Conservation (phyloP, 2,113 vertebrate species). For the Odontophorus gujanensis region DNA sequence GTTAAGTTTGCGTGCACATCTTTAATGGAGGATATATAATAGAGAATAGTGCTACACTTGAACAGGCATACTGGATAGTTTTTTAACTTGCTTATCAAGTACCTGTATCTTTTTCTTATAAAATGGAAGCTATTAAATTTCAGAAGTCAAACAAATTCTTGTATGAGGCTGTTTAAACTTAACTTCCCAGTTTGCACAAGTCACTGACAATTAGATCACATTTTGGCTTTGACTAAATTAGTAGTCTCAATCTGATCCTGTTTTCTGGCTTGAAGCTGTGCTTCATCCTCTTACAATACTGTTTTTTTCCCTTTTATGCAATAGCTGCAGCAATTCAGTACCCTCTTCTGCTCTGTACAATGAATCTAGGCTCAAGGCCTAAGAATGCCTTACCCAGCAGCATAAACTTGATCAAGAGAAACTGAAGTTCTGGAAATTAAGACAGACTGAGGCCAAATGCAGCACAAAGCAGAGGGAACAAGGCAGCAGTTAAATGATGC, state of each 20-base stretch:
- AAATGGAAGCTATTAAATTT: constrained; percentile 1
- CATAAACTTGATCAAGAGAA: background rate
- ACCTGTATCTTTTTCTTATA: background rate
- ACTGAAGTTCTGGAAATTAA: background rate
- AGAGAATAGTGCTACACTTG: background rate
- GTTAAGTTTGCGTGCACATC: background rate
- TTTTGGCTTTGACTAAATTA: background rate
- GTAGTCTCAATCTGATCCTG: background rate
- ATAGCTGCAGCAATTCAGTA: background rate
- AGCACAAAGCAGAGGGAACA: background rate
- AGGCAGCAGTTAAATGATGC: background rate
- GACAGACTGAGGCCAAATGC: background rate
- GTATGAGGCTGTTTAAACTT: background rate
- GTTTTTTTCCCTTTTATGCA: background rate
- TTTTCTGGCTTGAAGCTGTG: background rate
- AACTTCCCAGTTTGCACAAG: background rate
- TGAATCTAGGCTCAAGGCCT: background rate
- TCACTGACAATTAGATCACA: rapidly evolving
- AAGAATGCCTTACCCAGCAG: background rate
- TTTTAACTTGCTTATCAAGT: background rate
- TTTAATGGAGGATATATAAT: background rate
- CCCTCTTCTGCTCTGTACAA: background rate
- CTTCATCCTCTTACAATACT: background rate
- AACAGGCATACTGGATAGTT: background rate
- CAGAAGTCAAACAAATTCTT: background rate